Evolutionary conservation across 2,113 vertebrate species (phyloP).

Genomic region (Sinocyclocheilus maitianheensis): DNA sequence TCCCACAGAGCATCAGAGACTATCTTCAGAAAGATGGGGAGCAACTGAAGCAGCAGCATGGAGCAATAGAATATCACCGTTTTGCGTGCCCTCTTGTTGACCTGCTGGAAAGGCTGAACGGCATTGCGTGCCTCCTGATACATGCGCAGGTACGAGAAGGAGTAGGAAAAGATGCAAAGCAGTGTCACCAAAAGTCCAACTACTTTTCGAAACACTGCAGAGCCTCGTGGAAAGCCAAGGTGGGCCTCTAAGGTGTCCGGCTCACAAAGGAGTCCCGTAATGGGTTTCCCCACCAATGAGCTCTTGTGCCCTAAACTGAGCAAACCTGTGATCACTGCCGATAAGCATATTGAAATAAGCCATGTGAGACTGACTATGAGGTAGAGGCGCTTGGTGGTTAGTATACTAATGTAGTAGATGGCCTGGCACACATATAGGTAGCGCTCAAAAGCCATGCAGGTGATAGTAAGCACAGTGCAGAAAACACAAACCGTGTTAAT

Average conservation of each 20-base stretch:
- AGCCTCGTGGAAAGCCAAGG: conserved; percentile 63
- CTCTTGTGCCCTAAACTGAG: conserved; percentile 27
- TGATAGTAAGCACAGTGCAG: conserved; percentile 64
- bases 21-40: conserved; percentile 63
- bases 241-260: conserved; percentile 66
- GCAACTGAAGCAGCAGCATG: conserved; percentile 69
- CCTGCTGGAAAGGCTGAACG: conserved; percentile 63
- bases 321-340: conserved; percentile 39
- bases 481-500: conserved; percentile 56
- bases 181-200: conserved; percentile 29
- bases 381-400: conserved; percentile 57
- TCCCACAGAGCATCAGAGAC: conserved; percentile 62
- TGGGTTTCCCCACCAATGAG: background rate
- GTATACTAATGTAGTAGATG: conserved; percentile 62
- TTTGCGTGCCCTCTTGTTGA: conserved; percentile 62
- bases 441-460: conserved; percentile 70
- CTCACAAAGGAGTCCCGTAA: conserved; percentile 64
- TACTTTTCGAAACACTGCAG: conserved; percentile 57
- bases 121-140: conserved; percentile 63
- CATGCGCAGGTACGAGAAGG: conserved; percentile 64
- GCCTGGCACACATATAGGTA: conserved; percentile 70
- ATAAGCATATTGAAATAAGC: conserved; percentile 51
- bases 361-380: conserved; percentile 55
- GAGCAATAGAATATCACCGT: conserved; percentile 67
- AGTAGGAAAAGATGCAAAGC: conserved; percentile 58